Evolutionary conservation across 2,113 vertebrate species (phyloP).

Genomic region (Typhlomys cinereus): DNA sequence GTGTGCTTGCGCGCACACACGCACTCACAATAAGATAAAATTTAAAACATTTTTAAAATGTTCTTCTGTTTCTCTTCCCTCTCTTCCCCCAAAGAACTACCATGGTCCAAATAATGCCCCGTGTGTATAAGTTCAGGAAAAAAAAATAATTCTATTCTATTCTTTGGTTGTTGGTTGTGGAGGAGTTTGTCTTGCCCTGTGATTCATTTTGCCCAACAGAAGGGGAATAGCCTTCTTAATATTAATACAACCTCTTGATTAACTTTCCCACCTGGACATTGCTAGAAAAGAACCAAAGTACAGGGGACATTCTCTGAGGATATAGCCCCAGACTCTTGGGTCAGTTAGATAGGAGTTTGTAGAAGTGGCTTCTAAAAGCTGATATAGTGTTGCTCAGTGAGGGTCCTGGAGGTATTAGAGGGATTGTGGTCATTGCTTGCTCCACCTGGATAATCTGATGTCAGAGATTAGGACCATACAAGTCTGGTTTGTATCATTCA

Average conservation of each 20-base stretch:
- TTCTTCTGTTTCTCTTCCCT: constrained; percentile 15
- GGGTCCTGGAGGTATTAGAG: background rate
- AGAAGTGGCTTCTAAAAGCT: background rate
- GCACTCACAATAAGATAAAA: too few species aligned
- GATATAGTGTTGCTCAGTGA: background rate
- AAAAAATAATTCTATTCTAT: background rate
- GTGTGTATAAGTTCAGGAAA: background rate
- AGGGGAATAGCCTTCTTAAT: background rate
- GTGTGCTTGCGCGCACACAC: too few species aligned
- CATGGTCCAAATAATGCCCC: background rate
- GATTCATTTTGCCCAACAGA: background rate
- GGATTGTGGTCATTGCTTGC: background rate
- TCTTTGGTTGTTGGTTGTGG: background rate
- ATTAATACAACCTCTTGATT: background rate
- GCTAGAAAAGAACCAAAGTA: background rate
- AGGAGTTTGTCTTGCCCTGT: background rate
- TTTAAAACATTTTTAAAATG: too few species aligned
- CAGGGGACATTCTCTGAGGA: background rate
- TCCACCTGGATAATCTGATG: background rate
- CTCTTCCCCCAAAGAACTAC: background rate
- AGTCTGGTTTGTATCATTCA: background rate
- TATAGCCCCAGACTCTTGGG: background rate
- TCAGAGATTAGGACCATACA: too few species aligned
- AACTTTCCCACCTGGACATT: background rate
- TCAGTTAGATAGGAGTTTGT: background rate